Evolutionary conservation across 1,140 invertebrate genomes (phyloP).

Genomic region (Aphaenogaster floridana): DNA sequence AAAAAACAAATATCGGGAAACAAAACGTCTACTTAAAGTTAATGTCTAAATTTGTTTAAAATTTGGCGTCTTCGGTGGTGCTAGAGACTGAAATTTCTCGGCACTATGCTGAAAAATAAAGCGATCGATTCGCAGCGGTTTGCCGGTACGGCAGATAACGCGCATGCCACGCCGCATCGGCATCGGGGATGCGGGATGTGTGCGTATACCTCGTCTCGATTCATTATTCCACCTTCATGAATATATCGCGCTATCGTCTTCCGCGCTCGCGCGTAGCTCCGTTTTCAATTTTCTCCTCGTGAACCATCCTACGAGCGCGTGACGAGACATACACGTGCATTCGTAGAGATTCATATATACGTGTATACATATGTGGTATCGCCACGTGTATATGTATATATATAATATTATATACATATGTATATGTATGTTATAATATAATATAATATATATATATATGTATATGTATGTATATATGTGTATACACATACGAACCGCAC

Average conservation of each 20-base stretch:
- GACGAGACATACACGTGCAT: conserved; percentile 25
- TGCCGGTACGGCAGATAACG: conserved; percentile 49
- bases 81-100: not conserved
- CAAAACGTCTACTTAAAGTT: not conserved
- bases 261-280: conserved; percentile 65
- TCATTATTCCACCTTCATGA: conserved; percentile 69
- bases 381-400: not conserved
- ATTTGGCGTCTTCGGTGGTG: not conserved
- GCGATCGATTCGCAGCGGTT: conserved; percentile 49
- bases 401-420: not conserved
- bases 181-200: not conserved
- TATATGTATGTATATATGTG: not conserved
- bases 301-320: conserved; percentile 56
- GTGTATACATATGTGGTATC: not conserved
- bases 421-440: not conserved
- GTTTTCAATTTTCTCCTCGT: conserved; percentile 75
- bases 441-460: not conserved
- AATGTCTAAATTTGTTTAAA: not conserved
- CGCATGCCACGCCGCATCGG: conserved; percentile 16
- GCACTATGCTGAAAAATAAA: conserved; percentile 32
- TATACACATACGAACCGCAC: not conserved
- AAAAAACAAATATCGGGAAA: not conserved
- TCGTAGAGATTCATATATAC: not conserved
- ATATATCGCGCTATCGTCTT: conserved; percentile 70
- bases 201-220: conserved; percentile 53